Evolutionary conservation across 1,140 invertebrate species (phyloP), one percentile per base, ranked within the genome.

Genomic region (Aphaenogaster rudis): DNA sequence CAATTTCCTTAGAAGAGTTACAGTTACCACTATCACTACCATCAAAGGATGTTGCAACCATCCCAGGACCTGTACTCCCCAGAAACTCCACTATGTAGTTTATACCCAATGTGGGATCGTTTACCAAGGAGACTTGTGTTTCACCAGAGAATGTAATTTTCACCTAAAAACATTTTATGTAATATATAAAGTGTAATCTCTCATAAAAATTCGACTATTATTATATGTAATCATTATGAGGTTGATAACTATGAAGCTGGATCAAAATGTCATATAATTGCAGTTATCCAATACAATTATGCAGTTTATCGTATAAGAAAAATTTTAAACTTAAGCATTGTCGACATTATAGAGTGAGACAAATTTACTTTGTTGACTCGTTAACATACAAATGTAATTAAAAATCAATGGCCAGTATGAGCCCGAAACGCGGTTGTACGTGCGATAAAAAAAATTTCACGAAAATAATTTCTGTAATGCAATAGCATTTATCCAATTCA

Each of bases 11-110:
- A 21, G 90, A 84, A 72, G 69, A 33, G 66, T 92, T 89, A 66
- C 63, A 33, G 66, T 91, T 82, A 76, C 74, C 77, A 7, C 74
- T 74, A 7, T 91, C 74, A 21, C 77, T 87, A 50, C 33, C 52
- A 13, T 91, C 88, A 11, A 76, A 77, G 3, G 61, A 67, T 48
- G 52, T 33, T 6, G 54, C 1, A 61, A 28, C 11, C 74, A 61
- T 11, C 33, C 64, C 64, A 28, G 74, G 59, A 48, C 78, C 78
- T 72, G 97, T 96, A 21, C 0, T 28, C 28, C 28, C 28, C 28
- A 28, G 28, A 28, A 28, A 28, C 28, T 97, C 97, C 39, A 97
- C 97, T 88, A 98, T 97, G 91, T 97, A 97, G 93, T 98, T 97
- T 89, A 98, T 97, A 91, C 97, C 97, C 89, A 97, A 96, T 36